These are phyloP conservation scores for Lamellibrachia columna DNA, from an alignment of 2,888 invertebrate species.

Conservation along the genomic window DNA sequence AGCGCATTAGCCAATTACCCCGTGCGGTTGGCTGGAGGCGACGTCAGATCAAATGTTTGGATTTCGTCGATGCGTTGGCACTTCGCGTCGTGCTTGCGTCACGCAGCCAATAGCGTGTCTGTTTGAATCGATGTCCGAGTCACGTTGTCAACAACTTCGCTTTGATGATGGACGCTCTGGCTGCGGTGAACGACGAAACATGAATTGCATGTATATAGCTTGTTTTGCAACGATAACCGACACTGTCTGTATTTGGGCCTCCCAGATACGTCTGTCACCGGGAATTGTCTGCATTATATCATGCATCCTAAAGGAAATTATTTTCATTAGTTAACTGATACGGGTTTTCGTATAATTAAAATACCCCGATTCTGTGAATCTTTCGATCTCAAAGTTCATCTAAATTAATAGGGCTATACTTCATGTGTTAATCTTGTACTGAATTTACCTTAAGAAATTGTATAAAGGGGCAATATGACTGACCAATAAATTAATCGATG, in stretches of 20 bases:
- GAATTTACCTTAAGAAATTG: no score
- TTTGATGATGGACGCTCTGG: not conserved
- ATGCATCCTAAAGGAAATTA: no score
- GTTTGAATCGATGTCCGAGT: not conserved
- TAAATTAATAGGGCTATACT: no score
- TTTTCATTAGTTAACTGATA: no score
- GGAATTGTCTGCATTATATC: no score
- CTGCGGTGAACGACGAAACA: not conserved
- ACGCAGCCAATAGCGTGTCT: not conserved
- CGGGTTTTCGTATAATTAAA: no score
- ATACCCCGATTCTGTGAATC: no score
- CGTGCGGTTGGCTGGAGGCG: not conserved
- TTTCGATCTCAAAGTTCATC: no score
- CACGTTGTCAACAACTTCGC: not conserved
- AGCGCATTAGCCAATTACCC: conserved; percentile 11
- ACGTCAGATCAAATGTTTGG: not conserved
- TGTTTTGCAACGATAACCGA: not conserved
- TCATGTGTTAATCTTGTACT: no score
- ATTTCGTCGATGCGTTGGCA: not conserved
- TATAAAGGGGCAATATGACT: no score
- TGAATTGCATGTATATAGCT: not conserved
- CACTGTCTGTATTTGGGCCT: not conserved
- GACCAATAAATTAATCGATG: no score
- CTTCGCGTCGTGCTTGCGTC: not conserved
- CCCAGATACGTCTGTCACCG: no score